Base-by-base conservation (phyloP, 2,888 invertebrate genomes). In the Parochlus steinenii region DNA sequence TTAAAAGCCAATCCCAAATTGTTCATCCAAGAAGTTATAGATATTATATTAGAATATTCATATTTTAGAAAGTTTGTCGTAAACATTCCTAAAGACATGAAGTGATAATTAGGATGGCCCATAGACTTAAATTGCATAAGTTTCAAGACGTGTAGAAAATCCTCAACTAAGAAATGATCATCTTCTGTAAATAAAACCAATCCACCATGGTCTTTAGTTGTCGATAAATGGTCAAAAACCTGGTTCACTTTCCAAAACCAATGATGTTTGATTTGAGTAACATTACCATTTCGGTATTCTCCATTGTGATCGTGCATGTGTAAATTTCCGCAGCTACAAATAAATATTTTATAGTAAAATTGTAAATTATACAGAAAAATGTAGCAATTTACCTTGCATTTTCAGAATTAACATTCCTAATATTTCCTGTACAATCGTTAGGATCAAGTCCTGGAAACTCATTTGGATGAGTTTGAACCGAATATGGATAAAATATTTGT, bases 241-340 rank as follows among this genome's bases (percentile, higher is more conserved):
- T 80, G 63, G 50, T 80, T 78, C 3, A 89, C 86, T 56, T 93
- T 93, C 92, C 92, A 93, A 83, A 90, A 90, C 92, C 92, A 93
- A 53, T 93, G 93, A 54, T 92, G 92, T 51, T 93, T 93, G 1
- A 89, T 90, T 55, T 89, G 92, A 0, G 89, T 85, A 55, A 87
- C 86, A 50, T 82, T 82, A 2, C 90, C 87, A 50, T 90, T 87
- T 23, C 92, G 62, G 55, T 90, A 93, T 54, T 93, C 90, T 0
- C 90, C 90, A 58, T 90, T n/a, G n/a, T n/a, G n/a, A n/a, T n/a
- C n/a, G n/a, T n/a, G n/a, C n/a, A n/a, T n/a, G n/a, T n/a, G n/a
- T n/a, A n/a, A n/a, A n/a, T n/a, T n/a, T n/a, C n/a, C n/a, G n/a
- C n/a, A n/a, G n/a, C n/a, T n/a, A n/a, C n/a, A n/a, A n/a, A n/a